Evolutionary conservation across 2,888 invertebrate genomes (phyloP).

Genomic region (Gastracanthus pulcherrimus): DNA sequence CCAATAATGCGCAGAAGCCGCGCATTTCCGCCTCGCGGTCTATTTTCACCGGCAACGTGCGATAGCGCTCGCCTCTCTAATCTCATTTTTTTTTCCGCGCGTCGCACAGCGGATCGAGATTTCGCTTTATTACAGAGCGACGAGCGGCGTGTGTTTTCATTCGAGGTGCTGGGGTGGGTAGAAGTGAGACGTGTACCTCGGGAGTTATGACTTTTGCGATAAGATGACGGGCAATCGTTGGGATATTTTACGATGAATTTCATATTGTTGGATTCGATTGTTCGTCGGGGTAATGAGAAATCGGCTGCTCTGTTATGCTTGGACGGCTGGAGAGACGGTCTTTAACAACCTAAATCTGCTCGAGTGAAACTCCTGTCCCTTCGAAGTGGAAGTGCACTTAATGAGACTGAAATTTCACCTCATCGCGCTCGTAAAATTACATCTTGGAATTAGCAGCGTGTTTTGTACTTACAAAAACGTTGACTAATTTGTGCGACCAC

Average conservation of each 20-base stretch:
- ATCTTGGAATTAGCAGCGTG: too few relatives aligned
- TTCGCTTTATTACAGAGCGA: background rate
- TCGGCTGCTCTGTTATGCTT: background rate
- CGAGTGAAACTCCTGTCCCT: background rate
- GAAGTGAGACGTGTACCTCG: too few relatives aligned
- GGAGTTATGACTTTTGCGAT: too few relatives aligned
- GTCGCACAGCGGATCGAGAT: background rate
- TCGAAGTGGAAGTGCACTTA: too few relatives aligned
- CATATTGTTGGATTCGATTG: too few relatives aligned
- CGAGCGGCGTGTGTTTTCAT: too few relatives aligned
- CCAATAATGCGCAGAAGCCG: background rate
- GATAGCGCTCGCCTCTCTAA: background rate
- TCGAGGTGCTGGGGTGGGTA: too few relatives aligned
- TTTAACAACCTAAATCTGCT: background rate
- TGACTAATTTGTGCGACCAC: too few relatives aligned
- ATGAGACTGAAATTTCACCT: background rate
- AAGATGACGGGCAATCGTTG: too few relatives aligned
- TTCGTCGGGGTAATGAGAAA: background rate
- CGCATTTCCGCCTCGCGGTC: conserved; percentile 53
- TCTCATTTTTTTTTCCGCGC: background rate
- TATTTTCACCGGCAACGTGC: conserved; percentile 45
- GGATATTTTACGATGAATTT: too few relatives aligned
- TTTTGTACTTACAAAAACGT: too few relatives aligned
- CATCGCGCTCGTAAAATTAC: too few relatives aligned
- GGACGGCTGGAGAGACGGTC: background rate